Percentiles rank a stretch among this genome's conserved stretches.
phyloP scores from a whole-genome alignment of 2,113 vertebrate genomes.

The Aegithalos caudatus region DNA sequence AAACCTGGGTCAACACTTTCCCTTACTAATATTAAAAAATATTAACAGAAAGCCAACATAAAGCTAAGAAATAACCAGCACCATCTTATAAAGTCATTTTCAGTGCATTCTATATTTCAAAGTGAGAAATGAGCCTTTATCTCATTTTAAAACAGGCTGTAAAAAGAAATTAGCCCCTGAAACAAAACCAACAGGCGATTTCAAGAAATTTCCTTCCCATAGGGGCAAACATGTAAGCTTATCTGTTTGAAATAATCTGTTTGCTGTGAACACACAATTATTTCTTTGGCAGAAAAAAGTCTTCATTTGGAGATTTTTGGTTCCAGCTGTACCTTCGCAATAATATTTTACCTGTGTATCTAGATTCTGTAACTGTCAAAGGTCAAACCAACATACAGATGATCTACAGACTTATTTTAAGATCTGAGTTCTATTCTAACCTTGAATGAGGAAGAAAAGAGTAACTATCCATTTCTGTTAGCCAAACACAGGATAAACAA shows the following conservation, averaged over 20 bases:
- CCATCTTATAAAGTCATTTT: background rate
- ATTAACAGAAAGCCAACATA: background rate
- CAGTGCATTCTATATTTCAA: background rate
- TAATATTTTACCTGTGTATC: background rate
- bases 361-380: background rate
- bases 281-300: background rate
- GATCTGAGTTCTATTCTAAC: background rate
- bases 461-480: background rate
- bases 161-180: background rate
- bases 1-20: background rate
- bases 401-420: background rate
- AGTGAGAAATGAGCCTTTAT: background rate
- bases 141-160: background rate
- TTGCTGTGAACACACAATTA: background rate
- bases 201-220: background rate
- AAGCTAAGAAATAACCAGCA: background rate
- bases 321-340: background rate
- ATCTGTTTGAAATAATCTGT: background rate
- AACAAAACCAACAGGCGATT: background rate
- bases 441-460: background rate
- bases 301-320: background rate
- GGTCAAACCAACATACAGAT: background rate
- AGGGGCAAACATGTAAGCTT: background rate
- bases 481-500: rapidly evolving
- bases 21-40: background rate